Conservation (phyloP, 2,888 invertebrate species). For the Drosophila neonasuta region DNA sequence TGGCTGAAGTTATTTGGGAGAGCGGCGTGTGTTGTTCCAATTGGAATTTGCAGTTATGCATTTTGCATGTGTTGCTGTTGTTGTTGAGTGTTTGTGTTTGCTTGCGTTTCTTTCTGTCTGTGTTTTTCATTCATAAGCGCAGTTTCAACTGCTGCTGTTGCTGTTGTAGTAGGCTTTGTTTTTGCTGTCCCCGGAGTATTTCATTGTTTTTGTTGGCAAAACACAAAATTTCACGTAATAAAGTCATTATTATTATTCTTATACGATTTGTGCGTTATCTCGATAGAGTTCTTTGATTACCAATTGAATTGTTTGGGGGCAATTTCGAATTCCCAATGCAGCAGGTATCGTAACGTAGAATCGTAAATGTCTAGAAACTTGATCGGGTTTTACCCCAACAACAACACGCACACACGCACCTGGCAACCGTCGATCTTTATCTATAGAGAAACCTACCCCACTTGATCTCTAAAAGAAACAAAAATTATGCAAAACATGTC, state of each 20-base stretch:
- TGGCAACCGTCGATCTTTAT: conserved; percentile 4
- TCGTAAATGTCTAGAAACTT: conserved; percentile 25
- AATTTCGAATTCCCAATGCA: conserved; percentile 50
- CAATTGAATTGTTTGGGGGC: not conserved
- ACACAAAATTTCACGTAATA: conserved; percentile 16
- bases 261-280: not conserved
- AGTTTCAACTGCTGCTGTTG: conserved; percentile 29
- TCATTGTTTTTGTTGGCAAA: conserved; percentile 3
- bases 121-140: conserved; percentile 75
- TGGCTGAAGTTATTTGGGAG: conserved; percentile 8
- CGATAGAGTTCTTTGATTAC: not conserved
- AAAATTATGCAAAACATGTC: conserved; percentile 68
- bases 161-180: conserved; percentile 36
- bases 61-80: conserved; percentile 47
- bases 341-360: conserved; percentile 53
- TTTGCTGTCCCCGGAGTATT: conserved; percentile 8
- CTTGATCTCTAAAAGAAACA: conserved; percentile 21
- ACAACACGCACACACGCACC: conserved; percentile 12
- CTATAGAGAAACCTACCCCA: conserved; percentile 43
- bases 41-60: conserved; percentile 47
- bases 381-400: conserved; percentile 48
- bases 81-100: conserved; percentile 34
- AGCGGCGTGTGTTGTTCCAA: conserved; percentile 20
- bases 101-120: conserved; percentile 15
- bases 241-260: conserved; percentile 4